Conservation (phyloP, 2,797 vertebrate genomes). For the Artibeus lituratus region DNA sequence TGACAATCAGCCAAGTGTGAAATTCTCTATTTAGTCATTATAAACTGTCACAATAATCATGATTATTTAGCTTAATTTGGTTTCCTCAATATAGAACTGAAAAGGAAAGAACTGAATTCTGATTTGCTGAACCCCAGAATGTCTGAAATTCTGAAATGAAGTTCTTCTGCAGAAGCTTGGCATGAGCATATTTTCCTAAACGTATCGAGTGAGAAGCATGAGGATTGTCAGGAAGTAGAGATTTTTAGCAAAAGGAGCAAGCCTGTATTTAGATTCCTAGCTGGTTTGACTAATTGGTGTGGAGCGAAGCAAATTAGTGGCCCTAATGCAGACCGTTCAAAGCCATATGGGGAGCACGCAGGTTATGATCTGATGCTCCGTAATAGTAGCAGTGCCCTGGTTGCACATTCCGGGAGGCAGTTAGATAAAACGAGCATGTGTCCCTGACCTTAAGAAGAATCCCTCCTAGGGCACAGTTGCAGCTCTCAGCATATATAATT, state of each 20-base stretch:
- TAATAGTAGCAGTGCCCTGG: neutral
- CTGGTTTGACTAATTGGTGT: constrained; percentile 50
- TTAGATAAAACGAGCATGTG: constrained; percentile 32
- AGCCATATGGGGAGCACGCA: neutral
- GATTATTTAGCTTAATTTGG: constrained; percentile 41
- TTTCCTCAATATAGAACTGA: constrained; percentile 25
- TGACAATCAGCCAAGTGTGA: constrained; percentile 44
- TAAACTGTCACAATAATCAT: constrained; percentile 48
- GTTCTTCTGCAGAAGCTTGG: constrained; percentile 18
- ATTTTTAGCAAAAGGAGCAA: constrained; percentile 35
- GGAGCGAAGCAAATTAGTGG: constrained; percentile 51
- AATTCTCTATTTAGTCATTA: constrained; percentile 31
- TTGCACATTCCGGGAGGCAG: constrained; percentile 1
- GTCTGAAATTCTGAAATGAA: constrained; percentile 50
- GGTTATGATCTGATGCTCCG: constrained; percentile 10
- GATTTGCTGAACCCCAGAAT: constrained; percentile 40
- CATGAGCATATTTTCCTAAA: constrained; percentile 28
- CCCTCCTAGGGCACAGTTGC: constrained; percentile 31
- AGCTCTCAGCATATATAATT: constrained; percentile 11
- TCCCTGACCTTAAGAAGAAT: constrained; percentile 46
- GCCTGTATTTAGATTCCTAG: constrained; percentile 44
- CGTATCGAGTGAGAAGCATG: constrained; percentile 23
- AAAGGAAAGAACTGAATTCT: constrained; percentile 24
- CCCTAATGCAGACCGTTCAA: constrained; percentile 44
- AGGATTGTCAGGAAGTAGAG: constrained; percentile 33